These are phyloP conservation scores for Elaeidobius kamerunicus DNA, from an alignment of 2,888 invertebrate genomes.

Conservation along the genomic window DNA sequence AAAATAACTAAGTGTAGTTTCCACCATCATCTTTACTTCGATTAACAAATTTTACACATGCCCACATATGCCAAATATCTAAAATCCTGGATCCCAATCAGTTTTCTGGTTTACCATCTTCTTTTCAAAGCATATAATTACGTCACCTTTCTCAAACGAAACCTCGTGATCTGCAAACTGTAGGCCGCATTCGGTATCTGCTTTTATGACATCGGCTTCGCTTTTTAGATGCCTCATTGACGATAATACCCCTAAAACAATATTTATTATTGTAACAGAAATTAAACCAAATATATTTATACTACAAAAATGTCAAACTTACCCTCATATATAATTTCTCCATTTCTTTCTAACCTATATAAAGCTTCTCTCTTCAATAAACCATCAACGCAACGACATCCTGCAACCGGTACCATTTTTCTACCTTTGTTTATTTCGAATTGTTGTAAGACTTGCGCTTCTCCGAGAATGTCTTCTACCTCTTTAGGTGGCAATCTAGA, in stretches of 20 bases:
- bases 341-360: constrained; percentile 67
- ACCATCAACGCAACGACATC: constrained; percentile 82
- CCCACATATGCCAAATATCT: too few species aligned
- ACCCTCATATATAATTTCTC: constrained; percentile 70
- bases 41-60: too few species aligned
- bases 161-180: constrained; percentile 64
- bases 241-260: constrained; percentile 59
- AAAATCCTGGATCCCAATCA: constrained; percentile 88
- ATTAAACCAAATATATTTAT: constrained; percentile 3
- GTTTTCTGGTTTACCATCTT: constrained; percentile 62
- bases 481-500: constrained; percentile 62
- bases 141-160: constrained; percentile 71
- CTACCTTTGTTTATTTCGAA: constrained; percentile 78
- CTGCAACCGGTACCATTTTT: constrained; percentile 82
- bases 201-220: constrained; percentile 79
- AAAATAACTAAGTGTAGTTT: too few species aligned
- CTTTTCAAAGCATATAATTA: constrained; percentile 70
- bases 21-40: too few species aligned
- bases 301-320: constrained; percentile 12
- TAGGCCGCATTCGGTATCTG: constrained; percentile 86
- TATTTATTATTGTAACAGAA: too few species aligned
- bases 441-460: constrained; percentile 80
- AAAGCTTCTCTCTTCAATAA: constrained; percentile 62
- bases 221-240: constrained; percentile 89
- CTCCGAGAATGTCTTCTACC: constrained; percentile 75